Conservation (phyloP, 2,113 vertebrate species). For the Otocyon megalotis region DNA sequence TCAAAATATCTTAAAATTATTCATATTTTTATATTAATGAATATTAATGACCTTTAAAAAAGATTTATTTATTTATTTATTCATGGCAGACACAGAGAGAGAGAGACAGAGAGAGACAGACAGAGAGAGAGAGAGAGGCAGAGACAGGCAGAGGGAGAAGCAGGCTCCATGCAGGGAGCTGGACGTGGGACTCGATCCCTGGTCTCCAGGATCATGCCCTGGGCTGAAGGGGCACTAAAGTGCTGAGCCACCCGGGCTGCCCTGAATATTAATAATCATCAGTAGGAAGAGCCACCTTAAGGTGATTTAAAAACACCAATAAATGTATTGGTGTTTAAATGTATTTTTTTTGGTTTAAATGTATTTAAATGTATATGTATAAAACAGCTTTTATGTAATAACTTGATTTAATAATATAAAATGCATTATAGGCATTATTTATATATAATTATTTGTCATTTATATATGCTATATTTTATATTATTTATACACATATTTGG, state of each 20-base stretch:
- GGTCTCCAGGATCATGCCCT: no score
- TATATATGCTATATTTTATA: background rate
- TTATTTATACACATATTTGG: background rate
- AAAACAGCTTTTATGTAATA: background rate
- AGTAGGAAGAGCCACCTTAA: background rate
- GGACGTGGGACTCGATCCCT: no score
- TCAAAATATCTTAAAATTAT: background rate
- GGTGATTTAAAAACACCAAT: background rate
- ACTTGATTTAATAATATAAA: background rate
- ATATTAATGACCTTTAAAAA: background rate
- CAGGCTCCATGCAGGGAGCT: no score
- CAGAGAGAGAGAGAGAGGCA: no score
- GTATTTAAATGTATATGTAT: background rate
- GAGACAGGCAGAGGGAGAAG: no score
- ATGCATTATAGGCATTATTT: background rate
- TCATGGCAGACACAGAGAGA: no score
- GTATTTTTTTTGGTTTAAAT: no score
- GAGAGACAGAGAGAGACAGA: no score
- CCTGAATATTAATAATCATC: background rate
- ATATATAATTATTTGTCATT: background rate
- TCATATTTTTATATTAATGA: background rate
- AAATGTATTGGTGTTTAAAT: background rate
- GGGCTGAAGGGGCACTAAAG: no score
- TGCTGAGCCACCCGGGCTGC: no score
- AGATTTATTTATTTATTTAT: no score